A percentile compares a stretch with the other conserved stretches of the same genome.
phyloP scores from a whole-genome alignment of 2,797 vertebrate genomes.

The Muscicapa striata region DNA sequence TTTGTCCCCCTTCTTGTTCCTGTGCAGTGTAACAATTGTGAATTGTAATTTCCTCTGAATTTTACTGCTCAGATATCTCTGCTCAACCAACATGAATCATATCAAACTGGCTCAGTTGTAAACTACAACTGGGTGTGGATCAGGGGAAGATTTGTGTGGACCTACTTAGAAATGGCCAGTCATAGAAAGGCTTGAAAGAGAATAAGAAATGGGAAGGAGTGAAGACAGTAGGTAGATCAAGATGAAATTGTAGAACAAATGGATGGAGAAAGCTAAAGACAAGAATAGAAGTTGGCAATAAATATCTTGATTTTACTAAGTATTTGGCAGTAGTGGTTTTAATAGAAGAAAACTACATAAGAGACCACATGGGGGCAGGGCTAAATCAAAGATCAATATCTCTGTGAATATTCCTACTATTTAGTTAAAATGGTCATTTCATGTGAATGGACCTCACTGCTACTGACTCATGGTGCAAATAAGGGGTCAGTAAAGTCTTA shows the following conservation, averaged over 20 bases:
- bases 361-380: conserved; percentile 57
- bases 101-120: neutral
- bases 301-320: neutral
- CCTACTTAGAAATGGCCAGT: neutral
- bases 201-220: neutral
- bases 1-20: neutral
- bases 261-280: neutral
- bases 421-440: neutral
- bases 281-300: neutral
- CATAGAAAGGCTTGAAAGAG: neutral
- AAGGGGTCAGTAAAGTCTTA: neutral
- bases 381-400: conserved; percentile 34
- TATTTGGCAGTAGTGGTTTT: neutral
- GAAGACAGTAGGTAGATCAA: neutral
- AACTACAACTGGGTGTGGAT: neutral
- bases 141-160: neutral
- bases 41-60: neutral
- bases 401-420: neutral
- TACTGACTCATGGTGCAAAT: neutral
- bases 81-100: neutral
- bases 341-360: neutral
- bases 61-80: neutral
- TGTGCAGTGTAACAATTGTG: neutral
- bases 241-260: neutral
- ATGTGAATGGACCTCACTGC: neutral